Percentiles rank a stretch among this genome's conserved stretches.
Evolutionary conservation across 1,140 invertebrate genomes (phyloP).

Genomic region (Diuraphis noxia): DNA sequence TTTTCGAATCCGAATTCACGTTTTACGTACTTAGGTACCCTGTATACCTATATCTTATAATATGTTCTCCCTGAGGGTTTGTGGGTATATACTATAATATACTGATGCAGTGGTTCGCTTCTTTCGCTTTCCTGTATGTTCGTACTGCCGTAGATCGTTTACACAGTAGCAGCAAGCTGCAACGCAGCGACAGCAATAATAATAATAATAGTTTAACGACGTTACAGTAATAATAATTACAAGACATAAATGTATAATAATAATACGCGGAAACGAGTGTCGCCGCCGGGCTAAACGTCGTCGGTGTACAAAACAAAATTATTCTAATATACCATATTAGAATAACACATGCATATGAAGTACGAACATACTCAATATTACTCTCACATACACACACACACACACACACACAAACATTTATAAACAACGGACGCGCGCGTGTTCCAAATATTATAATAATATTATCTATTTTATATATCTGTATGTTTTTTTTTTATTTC

Average conservation of each 20-base stretch:
- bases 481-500: neutral
- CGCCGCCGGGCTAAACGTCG: conserved; percentile 8
- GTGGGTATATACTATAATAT: too few species aligned
- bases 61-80: neutral
- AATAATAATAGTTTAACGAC: neutral
- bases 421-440: neutral
- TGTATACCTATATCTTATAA: neutral
- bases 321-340: too few species aligned
- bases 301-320: conserved; percentile 6
- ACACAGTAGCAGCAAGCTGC: neutral
- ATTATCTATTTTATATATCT: neutral
- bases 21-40: neutral
- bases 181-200: neutral
- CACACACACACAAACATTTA: neutral
- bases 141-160: neutral
- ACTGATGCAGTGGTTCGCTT: neutral
- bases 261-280: neutral
- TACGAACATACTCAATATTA: neutral
- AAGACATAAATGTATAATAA: neutral
- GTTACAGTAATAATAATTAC: neutral
- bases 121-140: neutral
- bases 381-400: neutral
- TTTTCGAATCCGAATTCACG: neutral
- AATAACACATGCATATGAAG: neutral
- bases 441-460: neutral